Evolutionary conservation across 2,888 invertebrate species (phyloP).

Genomic region (Nebria brevicollis): DNA sequence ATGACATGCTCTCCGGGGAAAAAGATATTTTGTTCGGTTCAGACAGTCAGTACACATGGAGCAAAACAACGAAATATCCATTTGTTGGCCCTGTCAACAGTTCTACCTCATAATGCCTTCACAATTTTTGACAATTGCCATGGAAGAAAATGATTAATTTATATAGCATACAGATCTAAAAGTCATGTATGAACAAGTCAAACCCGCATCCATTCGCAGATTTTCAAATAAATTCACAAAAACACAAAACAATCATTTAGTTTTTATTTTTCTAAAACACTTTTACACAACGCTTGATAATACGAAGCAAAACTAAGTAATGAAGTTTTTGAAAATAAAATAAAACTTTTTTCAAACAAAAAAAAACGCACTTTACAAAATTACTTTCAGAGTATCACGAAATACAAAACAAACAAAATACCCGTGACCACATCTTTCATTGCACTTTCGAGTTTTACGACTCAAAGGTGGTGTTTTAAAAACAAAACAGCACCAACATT

Average conservation of each 20-base stretch:
- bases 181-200: neutral
- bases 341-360: neutral
- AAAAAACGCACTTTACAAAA: neutral
- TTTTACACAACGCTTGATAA: neutral
- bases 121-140: neutral
- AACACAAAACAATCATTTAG: neutral
- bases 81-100: neutral
- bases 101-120: neutral
- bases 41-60: neutral
- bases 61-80: neutral
- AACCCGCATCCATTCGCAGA: neutral
- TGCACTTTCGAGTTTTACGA: too few relatives aligned
- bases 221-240: neutral
- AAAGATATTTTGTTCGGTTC: neutral
- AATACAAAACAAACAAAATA: too few relatives aligned
- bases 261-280: neutral
- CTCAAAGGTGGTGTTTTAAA: too few relatives aligned
- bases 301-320: neutral
- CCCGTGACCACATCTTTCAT: too few relatives aligned
- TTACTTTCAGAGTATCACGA: neutral
- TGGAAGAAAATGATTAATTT: neutral
- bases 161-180: neutral
- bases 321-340: neutral
- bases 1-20: neutral
- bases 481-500: too few relatives aligned